Base-by-base conservation (phyloP, 2,797 vertebrate species). In the Sebastes taczanowskii region DNA sequence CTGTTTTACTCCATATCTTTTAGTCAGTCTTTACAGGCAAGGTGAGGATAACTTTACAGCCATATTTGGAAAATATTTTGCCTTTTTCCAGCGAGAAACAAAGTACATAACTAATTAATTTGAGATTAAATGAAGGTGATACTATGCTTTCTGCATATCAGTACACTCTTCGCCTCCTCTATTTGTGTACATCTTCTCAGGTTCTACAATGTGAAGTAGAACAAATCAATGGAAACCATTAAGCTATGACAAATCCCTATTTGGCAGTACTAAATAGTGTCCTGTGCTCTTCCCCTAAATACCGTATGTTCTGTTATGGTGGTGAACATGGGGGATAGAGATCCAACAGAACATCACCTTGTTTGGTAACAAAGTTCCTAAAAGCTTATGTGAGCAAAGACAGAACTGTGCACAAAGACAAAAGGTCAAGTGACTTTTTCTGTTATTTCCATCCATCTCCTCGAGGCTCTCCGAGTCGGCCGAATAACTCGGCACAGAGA, bases 271-370 rank as follows among this genome's bases (percentile, higher is more conserved):
- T 55, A 7, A 70, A 70, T 3, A 32, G 6, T 34, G 6, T 52
- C 22, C 27, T 32, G 11, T 4, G 16, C 7, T 42, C n/a, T 49
- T 23, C 16, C 29, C 38, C 18, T 42, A 65, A 52, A 67, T 14
- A 53, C 6, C 59, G 2, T 55, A 6, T 61, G 16, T 35, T 60
- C 49, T 60, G 30, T 64, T 53, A n/a, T 22, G 49, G 29, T 22
- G 1, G 53, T 25, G 49, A 78, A 77, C 16, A 55, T 42, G 20
- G 18, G 23, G 4, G 66, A 58, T 23, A 56, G 20, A 52, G 38
- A 79, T 66, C 18, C 65, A 66, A 42, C 29, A 69, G 53, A 74
- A 70, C 62, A 77, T 83, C 25, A 65, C 70, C 59, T 79, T 85
- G 66, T 83, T 81, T 81, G 63, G 64, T 78, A 80, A 72, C 55